Evolutionary conservation across 2,888 invertebrate species (phyloP), one percentile per base, ranked within the genome.

Genomic region (Furcula furcula): DNA sequence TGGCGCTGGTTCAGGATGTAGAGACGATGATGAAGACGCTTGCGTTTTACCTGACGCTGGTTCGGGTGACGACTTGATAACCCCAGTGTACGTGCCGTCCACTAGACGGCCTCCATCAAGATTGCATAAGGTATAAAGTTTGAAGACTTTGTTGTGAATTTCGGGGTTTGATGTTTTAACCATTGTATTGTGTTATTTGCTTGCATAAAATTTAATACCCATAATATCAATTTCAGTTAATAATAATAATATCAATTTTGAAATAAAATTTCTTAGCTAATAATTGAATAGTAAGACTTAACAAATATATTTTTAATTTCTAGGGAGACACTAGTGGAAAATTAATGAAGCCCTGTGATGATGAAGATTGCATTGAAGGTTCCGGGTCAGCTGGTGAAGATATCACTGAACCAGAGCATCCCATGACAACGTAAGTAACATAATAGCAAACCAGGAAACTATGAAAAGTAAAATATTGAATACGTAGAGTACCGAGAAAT

Each of bases 1-100:
- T 5, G 97, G 97, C 1, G 96, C 96, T 1, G 97, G 97, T 0
- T 96, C 97, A 2, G 97, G 97, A 0, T 97, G 97, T 65, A 92
- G 95, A 26, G 95, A 94, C 41, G 97, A 97, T 60, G 97, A 97
- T 65, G 97, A 98, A 73, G 97, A 97, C 62, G 97, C 97, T 53
- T 97, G 97, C 70, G 95, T 96, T 7, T 90, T 95, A 18, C 94
- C 94, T 19, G 95, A 96, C 56, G 92, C 93, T 1, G 95, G 94
- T 6, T 94, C 95, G 23, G 96, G 96, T 46, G 97, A 98, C 72
- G 97, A 97, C 72, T 91, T 98, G 35, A 97, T 98, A 53, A 97
- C 97, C 0, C 97, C 98, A 0, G 96, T 97, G 1, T 97, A 96
- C 74, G 94, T 96, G 7, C 95, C 96, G 1, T 94, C 96, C 1